A percentile compares a stretch with the other conserved stretches of the same genome.
phyloP scores from a whole-genome alignment of 2,888 invertebrate genomes.

The Lepetodrilus schrolli region DNA sequence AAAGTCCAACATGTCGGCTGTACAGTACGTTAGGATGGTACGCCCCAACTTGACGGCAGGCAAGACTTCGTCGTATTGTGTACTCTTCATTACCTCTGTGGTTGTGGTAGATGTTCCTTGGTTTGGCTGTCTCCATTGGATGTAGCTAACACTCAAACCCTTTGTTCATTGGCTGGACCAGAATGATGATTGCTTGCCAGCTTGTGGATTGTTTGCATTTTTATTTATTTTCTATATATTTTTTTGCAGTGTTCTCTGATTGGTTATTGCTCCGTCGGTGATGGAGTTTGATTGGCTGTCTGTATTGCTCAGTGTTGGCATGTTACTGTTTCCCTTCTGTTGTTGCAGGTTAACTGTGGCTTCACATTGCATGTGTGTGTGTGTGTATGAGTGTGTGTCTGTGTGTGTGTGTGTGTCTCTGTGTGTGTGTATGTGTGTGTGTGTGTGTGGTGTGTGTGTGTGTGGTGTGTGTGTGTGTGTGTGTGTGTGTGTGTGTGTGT shows the following conservation, averaged over 20 bases:
- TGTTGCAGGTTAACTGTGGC: neutral
- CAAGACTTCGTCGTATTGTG: constrained; percentile 51
- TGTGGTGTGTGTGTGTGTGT: too few relatives aligned
- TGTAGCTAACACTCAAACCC: constrained; percentile 19
- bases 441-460: too few relatives aligned
- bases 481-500: too few relatives aligned
- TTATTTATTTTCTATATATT: neutral
- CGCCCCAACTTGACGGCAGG: constrained; percentile 68
- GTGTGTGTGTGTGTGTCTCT: neutral
- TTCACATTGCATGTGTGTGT: neutral
- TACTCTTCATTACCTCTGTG: constrained; percentile 23
- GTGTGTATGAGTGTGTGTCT: too few relatives aligned
- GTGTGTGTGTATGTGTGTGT: neutral
- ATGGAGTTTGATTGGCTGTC: constrained; percentile 22
- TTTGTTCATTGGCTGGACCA: constrained; percentile 24
- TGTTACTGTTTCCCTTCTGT: neutral
- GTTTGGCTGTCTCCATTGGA: constrained; percentile 17
- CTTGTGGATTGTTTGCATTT: constrained; percentile 7
- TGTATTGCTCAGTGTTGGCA: neutral
- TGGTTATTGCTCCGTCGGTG: neutral
- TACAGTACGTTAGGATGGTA: constrained; percentile 64
- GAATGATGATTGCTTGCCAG: neutral
- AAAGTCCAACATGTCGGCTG: constrained; percentile 67
- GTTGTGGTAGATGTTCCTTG: constrained; percentile 27
- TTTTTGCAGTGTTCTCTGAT: constrained; percentile 12